Base-by-base conservation (phyloP, 2,797 vertebrate species). In the Antrozous pallidus region DNA sequence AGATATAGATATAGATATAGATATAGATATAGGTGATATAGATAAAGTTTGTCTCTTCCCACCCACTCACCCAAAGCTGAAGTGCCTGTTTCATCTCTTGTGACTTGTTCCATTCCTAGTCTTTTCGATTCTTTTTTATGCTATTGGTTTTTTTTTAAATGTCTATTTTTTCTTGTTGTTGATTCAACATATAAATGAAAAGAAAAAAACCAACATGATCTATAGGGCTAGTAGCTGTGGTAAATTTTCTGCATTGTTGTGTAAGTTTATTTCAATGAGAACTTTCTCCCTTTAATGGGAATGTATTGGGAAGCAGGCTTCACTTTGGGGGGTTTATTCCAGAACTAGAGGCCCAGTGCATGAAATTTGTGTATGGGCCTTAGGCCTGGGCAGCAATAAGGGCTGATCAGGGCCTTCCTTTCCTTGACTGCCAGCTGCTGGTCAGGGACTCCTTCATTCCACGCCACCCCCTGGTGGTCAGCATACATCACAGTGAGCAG, bases 121-220 rank as follows among this genome's bases (percentile, higher is more conserved):
- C 58, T 63, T 65, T 38, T 80, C 38, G 36, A 14, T 69, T 79
- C 9, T 22, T 67, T 87, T 47, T 38, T 26, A 40, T 70, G 33
- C 22, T 78, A 8, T 77, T 86, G 26, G 5, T 3, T 74, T 92
- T 91, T 93, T 61, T 92, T 84, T 22, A 83, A 61, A 40, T 67
- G 13, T 11, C 18, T 51, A 40, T 22, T 47, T 1, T 40, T 75
- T 88, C 45, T 83, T 6, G 3, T 89, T 78, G 33, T 63, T 93
- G 40, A 7, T 63, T 95, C 16, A 26, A 38, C 36, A 18, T 51
- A 61, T 63, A 10, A 84, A 73, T 65, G 36, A 86, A 70, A 56
- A 56, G 11, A 3, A 3, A 56, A 26, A 61, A 12, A 61, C 28
- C 24, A 12, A 61, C 28, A 20, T 85, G 31, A 69, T 42, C 58